phyloP scores from a whole-genome alignment of 1,140 invertebrate species.

The Gryllus bimaculatus region DNA sequence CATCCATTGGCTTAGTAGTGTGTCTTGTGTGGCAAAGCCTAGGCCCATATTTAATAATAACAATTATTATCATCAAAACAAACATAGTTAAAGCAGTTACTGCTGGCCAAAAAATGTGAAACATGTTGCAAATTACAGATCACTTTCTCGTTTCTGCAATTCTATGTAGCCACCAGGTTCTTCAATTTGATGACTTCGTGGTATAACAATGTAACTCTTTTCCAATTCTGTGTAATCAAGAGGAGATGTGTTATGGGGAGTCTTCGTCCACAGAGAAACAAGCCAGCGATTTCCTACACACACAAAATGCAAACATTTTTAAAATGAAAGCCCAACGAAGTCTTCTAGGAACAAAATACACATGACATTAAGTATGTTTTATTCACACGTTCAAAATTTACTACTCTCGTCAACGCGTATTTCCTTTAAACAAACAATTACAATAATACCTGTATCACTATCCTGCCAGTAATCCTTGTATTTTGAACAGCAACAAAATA shows the following conservation, averaged over 20 bases:
- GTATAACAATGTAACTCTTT: slow-evolving; percentile 11
- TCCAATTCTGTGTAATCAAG: slow-evolving; percentile 67
- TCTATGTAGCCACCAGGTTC: slow-evolving; percentile 55
- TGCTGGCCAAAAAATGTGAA: slow-evolving; percentile 64
- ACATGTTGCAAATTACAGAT: slow-evolving; percentile 57
- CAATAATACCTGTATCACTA: slow-evolving; percentile 57
- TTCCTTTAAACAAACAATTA: neutral
- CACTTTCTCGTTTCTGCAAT: slow-evolving; percentile 68
- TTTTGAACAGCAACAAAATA: slow-evolving; percentile 67
- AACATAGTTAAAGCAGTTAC: slow-evolving; percentile 59
- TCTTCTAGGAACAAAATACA: neutral
- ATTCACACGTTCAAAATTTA: neutral
- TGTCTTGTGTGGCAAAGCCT: slow-evolving; percentile 56
- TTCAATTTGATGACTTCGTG: slow-evolving; percentile 13
- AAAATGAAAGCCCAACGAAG: neutral
- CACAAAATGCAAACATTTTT: neutral
- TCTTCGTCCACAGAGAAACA: slow-evolving; percentile 68
- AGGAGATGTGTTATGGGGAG: slow-evolving; percentile 72
- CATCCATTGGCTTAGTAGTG: slow-evolving; percentile 45
- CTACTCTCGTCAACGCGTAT: neutral
- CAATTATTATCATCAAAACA: slow-evolving; percentile 58
- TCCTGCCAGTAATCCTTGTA: slow-evolving; percentile 72
- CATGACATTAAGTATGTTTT: neutral
- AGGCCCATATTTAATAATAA: slow-evolving; percentile 60
- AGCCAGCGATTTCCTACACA: slow-evolving; percentile 67